These are phyloP conservation scores for Oreochromis aureus DNA, from an alignment of 2,113 vertebrate genomes.

Conservation along the genomic window DNA sequence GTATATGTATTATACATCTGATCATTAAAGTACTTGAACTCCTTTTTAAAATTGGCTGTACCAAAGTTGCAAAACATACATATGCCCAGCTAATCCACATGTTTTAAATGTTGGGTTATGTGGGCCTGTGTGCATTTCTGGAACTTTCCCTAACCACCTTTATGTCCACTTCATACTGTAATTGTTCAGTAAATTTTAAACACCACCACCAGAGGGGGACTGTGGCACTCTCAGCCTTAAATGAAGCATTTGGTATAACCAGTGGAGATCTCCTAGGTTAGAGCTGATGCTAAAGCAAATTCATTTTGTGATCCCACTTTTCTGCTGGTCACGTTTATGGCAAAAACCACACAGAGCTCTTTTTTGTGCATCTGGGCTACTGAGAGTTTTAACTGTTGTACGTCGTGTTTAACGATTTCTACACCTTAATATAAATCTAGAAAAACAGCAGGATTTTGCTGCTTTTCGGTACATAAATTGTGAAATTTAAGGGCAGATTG, in stretches of 20 bases:
- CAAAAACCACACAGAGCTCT: not conserved
- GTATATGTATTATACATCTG: not conserved
- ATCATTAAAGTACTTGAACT: not conserved
- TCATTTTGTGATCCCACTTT: not conserved
- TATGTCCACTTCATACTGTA: not conserved
- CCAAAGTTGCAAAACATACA: not conserved
- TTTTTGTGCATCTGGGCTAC: not conserved
- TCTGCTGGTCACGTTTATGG: not conserved
- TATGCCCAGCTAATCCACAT: not conserved
- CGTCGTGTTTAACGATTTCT: not conserved
- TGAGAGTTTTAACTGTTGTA: not conserved
- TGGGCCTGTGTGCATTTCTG: not conserved
- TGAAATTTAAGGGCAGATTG: not conserved
- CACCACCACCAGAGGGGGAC: slow-evolving; percentile 44
- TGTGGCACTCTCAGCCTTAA: not conserved
- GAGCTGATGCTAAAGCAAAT: not conserved
- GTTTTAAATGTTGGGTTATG: not conserved
- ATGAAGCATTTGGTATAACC: not conserved
- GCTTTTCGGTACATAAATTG: not conserved
- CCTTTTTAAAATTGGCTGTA: not conserved
- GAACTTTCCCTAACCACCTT: not conserved
- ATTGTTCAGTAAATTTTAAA: not conserved
- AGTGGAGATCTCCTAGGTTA: not conserved
- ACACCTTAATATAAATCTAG: not conserved
- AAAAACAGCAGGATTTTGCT: not conserved